Evolutionary conservation across 1,140 invertebrate genomes (phyloP).

Genomic region (Sycophila sp.): DNA sequence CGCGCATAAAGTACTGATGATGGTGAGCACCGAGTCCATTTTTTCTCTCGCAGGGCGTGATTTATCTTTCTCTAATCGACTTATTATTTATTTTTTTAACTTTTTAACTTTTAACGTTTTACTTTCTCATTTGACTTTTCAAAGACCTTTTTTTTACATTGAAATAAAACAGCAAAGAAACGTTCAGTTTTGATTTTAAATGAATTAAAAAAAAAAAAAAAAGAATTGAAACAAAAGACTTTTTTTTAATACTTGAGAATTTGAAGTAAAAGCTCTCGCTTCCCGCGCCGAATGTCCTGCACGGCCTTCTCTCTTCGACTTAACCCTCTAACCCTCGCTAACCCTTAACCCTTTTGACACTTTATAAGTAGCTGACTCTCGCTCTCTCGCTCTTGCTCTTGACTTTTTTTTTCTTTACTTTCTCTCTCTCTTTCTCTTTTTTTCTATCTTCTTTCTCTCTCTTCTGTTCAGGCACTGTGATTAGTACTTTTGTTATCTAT

Average conservation of each 20-base stretch:
- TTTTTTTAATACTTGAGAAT: neutral
- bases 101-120: no score
- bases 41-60: slow-evolving; percentile 27
- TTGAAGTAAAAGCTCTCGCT: slow-evolving; percentile 38
- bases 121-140: no score
- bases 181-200: slow-evolving; percentile 25
- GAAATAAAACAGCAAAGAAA: no score
- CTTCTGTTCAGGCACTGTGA: neutral
- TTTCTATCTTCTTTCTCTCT: neutral
- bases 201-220: slow-evolving; percentile 6
- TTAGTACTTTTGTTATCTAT: slow-evolving; percentile 19
- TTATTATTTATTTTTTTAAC: neutral
- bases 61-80: slow-evolving; percentile 35
- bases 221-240: neutral
- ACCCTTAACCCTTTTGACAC: slow-evolving; percentile 43
- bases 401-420: slow-evolving; percentile 23
- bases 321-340: slow-evolving; percentile 51
- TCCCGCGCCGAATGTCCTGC: slow-evolving; percentile 53
- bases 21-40: slow-evolving; percentile 65
- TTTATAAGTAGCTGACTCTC: no score
- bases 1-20: slow-evolving; percentile 57
- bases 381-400: slow-evolving; percentile 46
- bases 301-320: slow-evolving; percentile 50
- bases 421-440: slow-evolving; percentile 30
- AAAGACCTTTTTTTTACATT: no score